A percentile compares a stretch with the other conserved stretches of the same genome.
These are phyloP conservation scores for Drosophila ficusphila DNA, from an alignment of 1,140 invertebrate genomes.

Conservation along the genomic window DNA sequence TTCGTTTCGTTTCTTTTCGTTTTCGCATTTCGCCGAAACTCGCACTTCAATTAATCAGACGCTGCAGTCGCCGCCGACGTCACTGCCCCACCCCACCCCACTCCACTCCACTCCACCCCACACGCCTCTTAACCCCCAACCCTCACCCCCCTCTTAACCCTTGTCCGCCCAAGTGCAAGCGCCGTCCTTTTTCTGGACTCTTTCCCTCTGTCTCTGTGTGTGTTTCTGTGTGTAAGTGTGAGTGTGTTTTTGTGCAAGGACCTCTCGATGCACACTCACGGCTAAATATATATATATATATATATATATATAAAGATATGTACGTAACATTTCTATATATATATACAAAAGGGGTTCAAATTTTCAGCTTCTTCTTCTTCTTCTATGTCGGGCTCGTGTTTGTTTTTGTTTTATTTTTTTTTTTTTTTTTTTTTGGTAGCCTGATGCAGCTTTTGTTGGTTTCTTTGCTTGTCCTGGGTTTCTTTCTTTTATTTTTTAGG, in stretches of 20 bases:
- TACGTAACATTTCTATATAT: constrained; percentile 14
- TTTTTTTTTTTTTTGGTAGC: constrained; percentile 15
- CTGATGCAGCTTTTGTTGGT: constrained; percentile 38
- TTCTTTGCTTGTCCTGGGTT: constrained; percentile 7
- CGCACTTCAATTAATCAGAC: constrained; percentile 83
- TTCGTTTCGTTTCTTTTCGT: constrained; percentile 23
- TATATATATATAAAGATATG: constrained; percentile 15
- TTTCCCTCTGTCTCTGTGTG: constrained; percentile 17
- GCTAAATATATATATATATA: constrained; percentile 6
- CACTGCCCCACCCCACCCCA: neutral
- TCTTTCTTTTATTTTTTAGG: constrained; percentile 7
- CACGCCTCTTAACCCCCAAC: neutral
- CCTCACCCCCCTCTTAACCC: constrained; percentile 4
- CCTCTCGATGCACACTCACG: constrained; percentile 26
- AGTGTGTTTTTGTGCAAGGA: constrained; percentile 41
- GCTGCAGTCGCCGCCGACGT: constrained; percentile 42
- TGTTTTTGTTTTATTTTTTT: constrained; percentile 12
- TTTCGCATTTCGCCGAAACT: constrained; percentile 68
- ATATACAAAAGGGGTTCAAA: constrained; percentile 43
- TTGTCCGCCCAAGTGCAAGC: constrained; percentile 41
- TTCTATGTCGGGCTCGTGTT: constrained; percentile 27
- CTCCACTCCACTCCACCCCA: too few species aligned
- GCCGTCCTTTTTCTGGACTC: constrained; percentile 49
- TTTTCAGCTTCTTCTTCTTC: constrained; percentile 33
- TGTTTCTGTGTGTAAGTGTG: constrained; percentile 5